These are phyloP conservation scores for Psittacus erithacus DNA, from an alignment of 2,113 vertebrate genomes.

Conservation along the genomic window DNA sequence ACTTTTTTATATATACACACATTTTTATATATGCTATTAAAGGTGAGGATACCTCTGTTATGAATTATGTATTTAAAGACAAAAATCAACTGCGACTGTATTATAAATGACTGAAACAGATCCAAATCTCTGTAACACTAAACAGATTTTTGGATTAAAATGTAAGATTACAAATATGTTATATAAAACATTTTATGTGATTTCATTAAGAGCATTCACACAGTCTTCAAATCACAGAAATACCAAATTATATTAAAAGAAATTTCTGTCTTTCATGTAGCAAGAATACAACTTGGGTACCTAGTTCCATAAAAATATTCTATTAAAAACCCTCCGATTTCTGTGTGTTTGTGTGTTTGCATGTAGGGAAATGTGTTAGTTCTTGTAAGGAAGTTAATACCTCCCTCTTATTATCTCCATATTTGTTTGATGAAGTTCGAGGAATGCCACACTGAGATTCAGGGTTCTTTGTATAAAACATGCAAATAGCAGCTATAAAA, in stretches of 20 bases:
- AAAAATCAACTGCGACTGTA: background rate
- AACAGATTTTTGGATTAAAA: background rate
- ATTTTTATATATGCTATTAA: background rate
- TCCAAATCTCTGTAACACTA: background rate
- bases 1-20: background rate
- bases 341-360: background rate
- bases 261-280: background rate
- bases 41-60: background rate
- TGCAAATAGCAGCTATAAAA: constrained; percentile 51
- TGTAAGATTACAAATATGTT: background rate
- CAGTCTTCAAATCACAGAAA: background rate
- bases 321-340: background rate
- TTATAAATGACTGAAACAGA: background rate
- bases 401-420: background rate
- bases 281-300: background rate
- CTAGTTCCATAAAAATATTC: background rate
- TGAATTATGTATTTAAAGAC: background rate
- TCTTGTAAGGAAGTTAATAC: background rate
- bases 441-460: background rate
- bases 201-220: background rate
- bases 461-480: constrained; percentile 38
- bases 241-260: background rate
- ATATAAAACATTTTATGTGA: background rate
- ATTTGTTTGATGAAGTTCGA: background rate
- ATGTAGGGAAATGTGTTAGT: background rate